Percentiles rank a stretch among this genome's conserved stretches.
phyloP scores from a whole-genome alignment of 2,888 invertebrate species.

The Cryptus armator region DNA sequence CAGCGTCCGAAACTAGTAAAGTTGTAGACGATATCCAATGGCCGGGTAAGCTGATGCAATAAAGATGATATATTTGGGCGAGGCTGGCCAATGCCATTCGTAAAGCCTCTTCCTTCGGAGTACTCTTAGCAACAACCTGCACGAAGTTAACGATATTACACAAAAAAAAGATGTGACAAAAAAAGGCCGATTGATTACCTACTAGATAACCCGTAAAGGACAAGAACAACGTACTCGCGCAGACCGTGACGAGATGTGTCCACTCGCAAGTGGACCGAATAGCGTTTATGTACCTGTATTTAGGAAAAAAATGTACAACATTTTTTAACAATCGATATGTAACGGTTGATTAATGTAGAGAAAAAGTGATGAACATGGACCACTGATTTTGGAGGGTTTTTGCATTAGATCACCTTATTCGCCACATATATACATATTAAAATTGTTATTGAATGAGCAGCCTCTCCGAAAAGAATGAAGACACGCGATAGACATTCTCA shows the following conservation, averaged over 20 bases:
- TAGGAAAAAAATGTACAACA: not conserved
- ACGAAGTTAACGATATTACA: not conserved
- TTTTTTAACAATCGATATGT: not conserved
- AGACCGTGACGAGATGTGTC: too few species aligned
- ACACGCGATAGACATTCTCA: too few species aligned
- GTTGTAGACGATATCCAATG: conserved; percentile 42
- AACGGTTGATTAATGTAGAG: too few species aligned
- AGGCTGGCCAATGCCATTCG: not conserved
- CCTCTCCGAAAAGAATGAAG: too few species aligned
- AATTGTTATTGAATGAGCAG: too few species aligned
- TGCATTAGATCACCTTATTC: too few species aligned
- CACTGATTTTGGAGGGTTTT: too few species aligned
- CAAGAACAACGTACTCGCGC: too few species aligned
- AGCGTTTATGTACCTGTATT: not conserved
- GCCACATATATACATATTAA: too few species aligned
- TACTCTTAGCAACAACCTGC: not conserved
- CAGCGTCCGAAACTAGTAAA: not conserved
- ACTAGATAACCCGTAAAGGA: too few species aligned
- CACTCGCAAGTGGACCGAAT: too few species aligned
- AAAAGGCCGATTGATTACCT: not conserved
- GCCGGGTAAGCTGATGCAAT: conserved; percentile 36
- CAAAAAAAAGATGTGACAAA: not conserved
- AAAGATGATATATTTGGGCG: conserved; percentile 3
- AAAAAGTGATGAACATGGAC: not conserved
- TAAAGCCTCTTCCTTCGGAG: not conserved